A percentile compares a stretch with the other conserved stretches of the same genome.
phyloP scores from a whole-genome alignment of 2,888 invertebrate species.

The Melanostoma scalare region DNA sequence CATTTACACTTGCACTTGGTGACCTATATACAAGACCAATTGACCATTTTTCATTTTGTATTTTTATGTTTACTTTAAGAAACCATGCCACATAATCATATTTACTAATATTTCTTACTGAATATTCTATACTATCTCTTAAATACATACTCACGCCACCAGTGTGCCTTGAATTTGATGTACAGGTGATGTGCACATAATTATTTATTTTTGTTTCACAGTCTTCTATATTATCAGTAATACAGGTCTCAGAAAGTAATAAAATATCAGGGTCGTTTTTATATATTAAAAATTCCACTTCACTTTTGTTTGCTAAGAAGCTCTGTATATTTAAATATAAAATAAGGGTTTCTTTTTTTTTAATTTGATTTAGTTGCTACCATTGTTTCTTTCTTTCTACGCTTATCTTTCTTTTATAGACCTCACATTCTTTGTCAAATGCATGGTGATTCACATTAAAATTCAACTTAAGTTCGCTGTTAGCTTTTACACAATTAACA shows the following conservation, averaged over 20 bases:
- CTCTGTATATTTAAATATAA: not conserved
- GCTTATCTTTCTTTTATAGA: not conserved
- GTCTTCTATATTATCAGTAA: not conserved
- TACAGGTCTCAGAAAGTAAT: not conserved
- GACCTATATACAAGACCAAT: not conserved
- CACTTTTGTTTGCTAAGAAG: not conserved
- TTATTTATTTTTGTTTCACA: not conserved
- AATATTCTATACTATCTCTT: not conserved
- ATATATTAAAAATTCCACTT: not conserved
- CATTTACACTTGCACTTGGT: not conserved
- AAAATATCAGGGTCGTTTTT: not conserved
- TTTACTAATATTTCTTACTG: not conserved
- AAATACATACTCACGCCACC: not conserved
- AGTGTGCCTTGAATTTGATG: not conserved
- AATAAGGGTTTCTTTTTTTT: not conserved
- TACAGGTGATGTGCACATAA: not conserved
- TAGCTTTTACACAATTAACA: not conserved
- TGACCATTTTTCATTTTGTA: not conserved
- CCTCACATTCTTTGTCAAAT: not conserved
- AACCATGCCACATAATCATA: not conserved
- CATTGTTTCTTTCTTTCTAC: not conserved
- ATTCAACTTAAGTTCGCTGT: not conserved
- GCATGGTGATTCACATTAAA: not conserved
- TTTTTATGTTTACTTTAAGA: not conserved
- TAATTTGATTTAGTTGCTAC: not conserved